Evolutionary conservation across 2,888 invertebrate species (phyloP).

Genomic region (Nomada flava): DNA sequence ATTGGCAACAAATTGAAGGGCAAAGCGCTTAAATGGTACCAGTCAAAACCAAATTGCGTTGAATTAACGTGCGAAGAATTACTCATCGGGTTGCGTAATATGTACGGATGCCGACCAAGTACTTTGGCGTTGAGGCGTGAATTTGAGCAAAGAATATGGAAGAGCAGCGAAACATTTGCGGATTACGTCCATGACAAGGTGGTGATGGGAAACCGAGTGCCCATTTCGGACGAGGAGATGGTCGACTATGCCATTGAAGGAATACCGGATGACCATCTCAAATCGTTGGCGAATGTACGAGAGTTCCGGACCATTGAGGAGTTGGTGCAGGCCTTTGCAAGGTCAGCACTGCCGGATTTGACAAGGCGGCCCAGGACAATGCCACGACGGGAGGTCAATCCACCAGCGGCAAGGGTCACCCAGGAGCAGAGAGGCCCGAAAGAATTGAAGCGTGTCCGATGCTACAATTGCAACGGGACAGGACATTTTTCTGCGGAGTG

Average conservation of each 20-base stretch:
- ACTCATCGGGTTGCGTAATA: background rate
- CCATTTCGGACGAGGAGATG: background rate
- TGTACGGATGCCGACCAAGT: background rate
- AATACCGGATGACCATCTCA: background rate
- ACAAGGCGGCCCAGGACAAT: no score
- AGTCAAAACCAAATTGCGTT: background rate
- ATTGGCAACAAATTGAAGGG: no score
- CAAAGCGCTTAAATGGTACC: no score
- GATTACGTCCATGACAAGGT: slow-evolving; percentile 16
- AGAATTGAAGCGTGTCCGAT: no score
- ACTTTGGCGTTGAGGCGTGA: background rate
- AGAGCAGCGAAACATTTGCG: background rate
- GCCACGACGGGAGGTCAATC: no score
- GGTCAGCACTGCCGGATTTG: no score
- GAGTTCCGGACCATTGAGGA: background rate
- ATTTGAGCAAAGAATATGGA: slow-evolving; percentile 4
- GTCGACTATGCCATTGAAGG: background rate
- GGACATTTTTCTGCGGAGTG: no score
- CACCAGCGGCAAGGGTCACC: no score
- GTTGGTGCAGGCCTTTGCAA: background rate
- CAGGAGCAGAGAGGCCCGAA: no score
- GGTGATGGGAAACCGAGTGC: slow-evolving; percentile 2
- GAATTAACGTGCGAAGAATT: background rate
- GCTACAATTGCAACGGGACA: no score
- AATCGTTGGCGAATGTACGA: background rate